Evolutionary conservation across 2,113 vertebrate genomes (phyloP), one percentile per base, ranked within the genome.

Genomic region (Tupaia tana): DNA sequence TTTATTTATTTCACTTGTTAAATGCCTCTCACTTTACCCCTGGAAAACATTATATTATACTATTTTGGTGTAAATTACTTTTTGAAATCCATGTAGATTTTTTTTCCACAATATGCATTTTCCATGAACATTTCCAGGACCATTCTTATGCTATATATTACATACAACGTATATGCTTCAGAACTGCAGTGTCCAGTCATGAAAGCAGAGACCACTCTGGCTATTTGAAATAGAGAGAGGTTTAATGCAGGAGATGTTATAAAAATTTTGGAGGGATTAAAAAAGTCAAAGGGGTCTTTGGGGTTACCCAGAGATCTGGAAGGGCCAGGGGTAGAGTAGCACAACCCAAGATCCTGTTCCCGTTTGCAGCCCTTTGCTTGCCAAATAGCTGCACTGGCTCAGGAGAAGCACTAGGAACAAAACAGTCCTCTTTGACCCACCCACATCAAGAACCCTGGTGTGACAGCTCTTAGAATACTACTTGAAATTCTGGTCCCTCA

Each of bases 1-100:
- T 71, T 89, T 88, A 24, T 89, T 74, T 71, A 14, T 24, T 92
- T 78, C 14, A 22, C 16, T 52, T 77, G n/a, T 66, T 90, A 70
- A n/a, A 16, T 71, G 74, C 8, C 3, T 66, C 56, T 89, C 54
- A 20, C 22, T 22, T 75, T 19, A 27, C 59, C 29, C 27, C 74
- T 88, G 29, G 54, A 24, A 11, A 25, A n/a, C 59, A 69, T n/a
- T 85, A 4, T 14, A 63, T 19, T 73, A 4, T 29, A 43, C 43
- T 43, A 43, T 43, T 43, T 43, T 43, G 43, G 43, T 43, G 43
- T 5, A 43, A 43, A 43, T 43, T 43, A 43, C 3, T 43, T 43
- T 43, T 43, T 43, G 43, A 43, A 43, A 43, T 43, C 43, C 43
- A 43, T 43, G 43, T 43, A 43, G 43, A 43, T 43, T 43, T 43